These are phyloP conservation scores for Agonum fuliginosum DNA, from an alignment of 2,888 invertebrate genomes.

Conservation along the genomic window DNA sequence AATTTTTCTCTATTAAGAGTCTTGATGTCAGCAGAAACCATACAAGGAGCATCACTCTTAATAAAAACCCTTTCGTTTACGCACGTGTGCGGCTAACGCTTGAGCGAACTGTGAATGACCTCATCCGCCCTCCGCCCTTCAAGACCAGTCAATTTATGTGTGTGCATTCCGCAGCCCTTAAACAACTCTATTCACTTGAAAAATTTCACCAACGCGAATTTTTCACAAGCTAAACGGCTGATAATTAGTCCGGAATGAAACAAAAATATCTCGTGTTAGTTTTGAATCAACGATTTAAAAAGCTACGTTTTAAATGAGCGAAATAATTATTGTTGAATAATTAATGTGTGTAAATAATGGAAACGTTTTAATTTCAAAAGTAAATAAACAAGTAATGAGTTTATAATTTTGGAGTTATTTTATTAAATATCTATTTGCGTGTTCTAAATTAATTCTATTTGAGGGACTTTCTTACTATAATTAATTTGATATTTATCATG, in stretches of 20 bases:
- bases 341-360: not conserved
- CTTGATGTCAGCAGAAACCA: not conserved
- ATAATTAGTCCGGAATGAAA: no score
- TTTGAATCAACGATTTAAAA: no score
- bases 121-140: not conserved
- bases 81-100: no score
- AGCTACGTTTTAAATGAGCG: not conserved
- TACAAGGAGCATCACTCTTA: conserved; percentile 39
- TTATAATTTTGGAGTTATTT: not conserved
- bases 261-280: no score
- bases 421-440: not conserved
- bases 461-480: not conserved
- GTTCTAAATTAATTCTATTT: not conserved
- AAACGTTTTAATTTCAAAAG: not conserved
- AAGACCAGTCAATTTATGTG: not conserved
- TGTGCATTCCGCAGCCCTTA: no score
- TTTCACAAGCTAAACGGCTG: no score
- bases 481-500: no score
- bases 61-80: conserved; percentile 19
- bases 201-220: not conserved
- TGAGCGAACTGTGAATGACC: no score
- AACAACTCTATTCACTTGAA: not conserved
- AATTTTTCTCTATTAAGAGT: conserved; percentile 30
- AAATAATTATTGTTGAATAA: not conserved
- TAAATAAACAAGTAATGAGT: not conserved